Conservation (phyloP, 2,797 vertebrate genomes). For the Microctenopoma steveboyesi region DNA sequence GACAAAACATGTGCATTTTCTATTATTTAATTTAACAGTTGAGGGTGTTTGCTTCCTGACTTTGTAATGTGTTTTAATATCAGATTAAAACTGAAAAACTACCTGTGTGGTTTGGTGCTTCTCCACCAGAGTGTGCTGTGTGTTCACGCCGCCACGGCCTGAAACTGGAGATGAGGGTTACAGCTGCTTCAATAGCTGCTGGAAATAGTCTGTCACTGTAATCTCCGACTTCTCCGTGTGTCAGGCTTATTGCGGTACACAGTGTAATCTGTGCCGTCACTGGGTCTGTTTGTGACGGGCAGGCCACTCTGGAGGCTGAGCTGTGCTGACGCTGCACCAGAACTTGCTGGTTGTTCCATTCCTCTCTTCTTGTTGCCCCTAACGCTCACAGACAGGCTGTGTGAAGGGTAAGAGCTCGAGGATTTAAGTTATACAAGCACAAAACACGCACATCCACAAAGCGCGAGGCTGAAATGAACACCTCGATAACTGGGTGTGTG, state of each 20-base stretch:
- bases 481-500: slow-evolving; percentile 11
- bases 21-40: slow-evolving; percentile 74
- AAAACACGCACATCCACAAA: slow-evolving; percentile 14
- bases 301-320: slow-evolving; percentile 45
- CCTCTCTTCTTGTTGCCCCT: slow-evolving; percentile 29
- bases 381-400: slow-evolving; percentile 37
- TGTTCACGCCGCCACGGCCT: slow-evolving; percentile 16
- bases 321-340: slow-evolving; percentile 53
- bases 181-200: slow-evolving; percentile 19
- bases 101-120: slow-evolving; percentile 24
- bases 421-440: slow-evolving; percentile 37
- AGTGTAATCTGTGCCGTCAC: slow-evolving; percentile 44
- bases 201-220: slow-evolving; percentile 39
- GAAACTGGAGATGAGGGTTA: not conserved
- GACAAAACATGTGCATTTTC: slow-evolving; percentile 55
- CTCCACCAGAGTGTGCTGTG: slow-evolving; percentile 60
- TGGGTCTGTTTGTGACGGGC: slow-evolving; percentile 34
- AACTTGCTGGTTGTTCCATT: slow-evolving; percentile 51
- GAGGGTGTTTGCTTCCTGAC: slow-evolving; percentile 73
- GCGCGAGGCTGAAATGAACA: slow-evolving; percentile 22
- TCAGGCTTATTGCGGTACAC: slow-evolving; percentile 33
- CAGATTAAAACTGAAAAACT: slow-evolving; percentile 56
- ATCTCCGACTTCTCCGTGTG: slow-evolving; percentile 47
- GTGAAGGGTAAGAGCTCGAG: not conserved
- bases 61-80: slow-evolving; percentile 82